A percentile compares a stretch with the other conserved stretches of the same genome.
Conservation (phyloP, 2,113 vertebrate species). For the Chloropsis cyanopogon region DNA sequence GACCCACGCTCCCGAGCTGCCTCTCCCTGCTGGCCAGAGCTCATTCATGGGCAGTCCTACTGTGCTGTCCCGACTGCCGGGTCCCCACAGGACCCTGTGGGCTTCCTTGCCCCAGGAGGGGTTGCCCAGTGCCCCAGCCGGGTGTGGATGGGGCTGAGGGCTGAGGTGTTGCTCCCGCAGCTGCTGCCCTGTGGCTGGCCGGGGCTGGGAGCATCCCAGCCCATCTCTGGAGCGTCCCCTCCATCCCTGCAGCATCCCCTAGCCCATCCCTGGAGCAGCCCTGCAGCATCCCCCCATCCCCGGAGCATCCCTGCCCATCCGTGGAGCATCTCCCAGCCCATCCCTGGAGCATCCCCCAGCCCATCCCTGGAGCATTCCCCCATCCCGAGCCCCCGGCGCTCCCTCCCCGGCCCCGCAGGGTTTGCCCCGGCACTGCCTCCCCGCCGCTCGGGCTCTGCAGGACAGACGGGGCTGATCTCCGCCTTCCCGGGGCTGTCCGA, state of each 20-base stretch:
- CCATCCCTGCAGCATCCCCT: no score
- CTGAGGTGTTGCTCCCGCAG: neutral
- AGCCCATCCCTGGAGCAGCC: no score
- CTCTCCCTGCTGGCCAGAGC: neutral
- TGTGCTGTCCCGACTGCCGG: accelerated
- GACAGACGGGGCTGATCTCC: neutral
- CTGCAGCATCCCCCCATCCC: no score
- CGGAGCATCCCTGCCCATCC: no score
- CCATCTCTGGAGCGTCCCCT: no score
- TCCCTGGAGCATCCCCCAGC: no score
- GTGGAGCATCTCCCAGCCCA: no score
- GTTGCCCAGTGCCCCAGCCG: neutral
- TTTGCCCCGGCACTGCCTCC: no score
- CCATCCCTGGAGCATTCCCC: no score
- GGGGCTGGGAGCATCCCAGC: neutral
- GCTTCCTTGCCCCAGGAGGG: neutral
- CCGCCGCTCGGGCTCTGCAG: no score
- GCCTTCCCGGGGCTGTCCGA: neutral
- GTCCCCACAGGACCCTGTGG: neutral
- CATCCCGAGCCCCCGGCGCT: neutral
- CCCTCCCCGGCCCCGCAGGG: neutral
- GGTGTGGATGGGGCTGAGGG: accelerated
- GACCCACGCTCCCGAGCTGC: accelerated
- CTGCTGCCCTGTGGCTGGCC: neutral
- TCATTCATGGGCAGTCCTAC: accelerated